Evolutionary conservation across 2,888 invertebrate genomes (phyloP).

Genomic region (Tenthredo livida): DNA sequence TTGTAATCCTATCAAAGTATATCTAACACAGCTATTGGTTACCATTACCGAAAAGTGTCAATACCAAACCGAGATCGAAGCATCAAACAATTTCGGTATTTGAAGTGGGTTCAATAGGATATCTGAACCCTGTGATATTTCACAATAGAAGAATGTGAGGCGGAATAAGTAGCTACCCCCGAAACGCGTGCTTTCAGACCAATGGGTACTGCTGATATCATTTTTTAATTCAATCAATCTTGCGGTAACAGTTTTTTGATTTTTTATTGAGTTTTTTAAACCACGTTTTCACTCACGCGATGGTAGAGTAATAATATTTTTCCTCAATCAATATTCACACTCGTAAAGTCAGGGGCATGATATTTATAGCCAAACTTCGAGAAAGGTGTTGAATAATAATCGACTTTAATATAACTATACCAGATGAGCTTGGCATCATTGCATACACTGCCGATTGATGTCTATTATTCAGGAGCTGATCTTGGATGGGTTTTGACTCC

Average conservation of each 20-base stretch:
- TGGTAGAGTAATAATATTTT: not conserved
- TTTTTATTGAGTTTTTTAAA: not conserved
- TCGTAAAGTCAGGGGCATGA: slow-evolving; percentile 8
- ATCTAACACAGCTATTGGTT: not conserved
- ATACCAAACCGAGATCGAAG: not conserved
- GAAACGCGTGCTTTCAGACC: not conserved
- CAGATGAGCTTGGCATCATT: not conserved
- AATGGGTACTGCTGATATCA: not conserved
- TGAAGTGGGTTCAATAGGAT: not conserved
- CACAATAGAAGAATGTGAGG: not conserved
- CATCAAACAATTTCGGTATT: not conserved
- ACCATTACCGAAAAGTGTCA: not conserved
- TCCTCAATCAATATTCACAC: not conserved
- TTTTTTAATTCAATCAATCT: not conserved
- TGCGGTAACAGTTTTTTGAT: not conserved
- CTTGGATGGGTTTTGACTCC: no score
- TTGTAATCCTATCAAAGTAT: not conserved
- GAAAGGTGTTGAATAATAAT: slow-evolving; percentile 39
- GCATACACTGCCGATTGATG: no score
- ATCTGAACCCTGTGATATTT: not conserved
- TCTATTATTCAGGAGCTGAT: no score
- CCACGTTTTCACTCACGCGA: not conserved
- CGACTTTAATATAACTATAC: slow-evolving; percentile 17
- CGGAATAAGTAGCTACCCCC: not conserved
- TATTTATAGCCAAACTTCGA: slow-evolving; percentile 32